Conservation (phyloP, 2,113 vertebrate species). For the Podilymbus podiceps region DNA sequence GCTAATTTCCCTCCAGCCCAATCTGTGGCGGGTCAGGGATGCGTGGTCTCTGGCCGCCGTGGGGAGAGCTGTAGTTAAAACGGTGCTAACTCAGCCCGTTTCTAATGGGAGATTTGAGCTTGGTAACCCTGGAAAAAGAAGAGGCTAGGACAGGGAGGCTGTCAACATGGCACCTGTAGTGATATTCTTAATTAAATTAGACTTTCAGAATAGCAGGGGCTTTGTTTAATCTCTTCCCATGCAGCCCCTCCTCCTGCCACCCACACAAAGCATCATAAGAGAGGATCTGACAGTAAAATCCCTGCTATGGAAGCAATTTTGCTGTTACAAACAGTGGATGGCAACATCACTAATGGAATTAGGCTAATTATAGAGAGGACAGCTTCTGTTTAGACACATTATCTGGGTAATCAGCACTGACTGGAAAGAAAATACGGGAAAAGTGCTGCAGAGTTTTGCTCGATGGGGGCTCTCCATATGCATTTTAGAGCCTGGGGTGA, state of each 20-base stretch:
- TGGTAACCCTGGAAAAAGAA: background rate
- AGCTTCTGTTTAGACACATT: slow-evolving; percentile 76
- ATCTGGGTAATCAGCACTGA: slow-evolving; percentile 73
- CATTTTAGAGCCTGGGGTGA: slow-evolving; percentile 40
- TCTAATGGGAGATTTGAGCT: background rate
- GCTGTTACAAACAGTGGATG: slow-evolving; percentile 72
- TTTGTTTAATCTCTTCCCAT: slow-evolving; percentile 68
- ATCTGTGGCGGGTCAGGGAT: background rate
- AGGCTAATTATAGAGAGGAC: slow-evolving; percentile 76
- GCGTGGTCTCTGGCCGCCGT: background rate
- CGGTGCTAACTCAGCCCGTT: slow-evolving; percentile 20
- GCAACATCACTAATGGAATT: slow-evolving; percentile 76
- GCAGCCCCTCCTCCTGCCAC: slow-evolving; percentile 64
- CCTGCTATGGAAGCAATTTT: slow-evolving; percentile 72
- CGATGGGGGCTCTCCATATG: slow-evolving; percentile 40
- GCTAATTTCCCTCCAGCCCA: slow-evolving; percentile 12
- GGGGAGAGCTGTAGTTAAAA: background rate
- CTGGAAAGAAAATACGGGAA: slow-evolving; percentile 69
- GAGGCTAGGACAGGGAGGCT: slow-evolving; percentile 32
- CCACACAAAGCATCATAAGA: slow-evolving; percentile 70
- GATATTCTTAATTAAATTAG: slow-evolving; percentile 70
- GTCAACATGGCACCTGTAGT: slow-evolving; percentile 62
- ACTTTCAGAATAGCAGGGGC: slow-evolving; percentile 66
- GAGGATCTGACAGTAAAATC: slow-evolving; percentile 71
- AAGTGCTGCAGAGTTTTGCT: slow-evolving; percentile 59